Conservation (phyloP, 64 coral and sea anemone species). For the Dendrophyllia cribrosa region DNA sequence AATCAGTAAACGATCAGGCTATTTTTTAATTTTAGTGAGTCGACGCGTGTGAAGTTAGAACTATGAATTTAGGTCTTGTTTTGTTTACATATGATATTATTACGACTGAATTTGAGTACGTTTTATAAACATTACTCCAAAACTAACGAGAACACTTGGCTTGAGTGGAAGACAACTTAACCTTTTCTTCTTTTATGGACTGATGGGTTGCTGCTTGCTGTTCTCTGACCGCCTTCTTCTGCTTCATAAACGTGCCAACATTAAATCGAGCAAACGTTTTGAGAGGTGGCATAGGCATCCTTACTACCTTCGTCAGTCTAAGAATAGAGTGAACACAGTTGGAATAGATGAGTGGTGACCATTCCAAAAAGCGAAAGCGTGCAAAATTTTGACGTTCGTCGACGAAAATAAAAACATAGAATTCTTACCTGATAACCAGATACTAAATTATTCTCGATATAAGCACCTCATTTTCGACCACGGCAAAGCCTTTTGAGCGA, state of each 20-base stretch:
- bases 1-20: no score
- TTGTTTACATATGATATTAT: constrained; percentile 19
- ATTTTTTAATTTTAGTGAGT: no score
- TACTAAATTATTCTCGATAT: constrained; percentile 1
- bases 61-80: no score
- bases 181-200: constrained; percentile 36
- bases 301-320: constrained; percentile 25
- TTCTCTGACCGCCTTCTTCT: constrained; percentile 26
- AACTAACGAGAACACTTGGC: constrained; percentile 39
- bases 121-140: no score
- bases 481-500: constrained; percentile 49
- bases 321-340: constrained; percentile 25
- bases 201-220: constrained; percentile 26
- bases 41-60: no score
- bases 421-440: constrained; percentile 55
- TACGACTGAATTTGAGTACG: no score
- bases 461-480: constrained; percentile 15
- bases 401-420: constrained; percentile 56
- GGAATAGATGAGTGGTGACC: not conserved
- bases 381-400: constrained; percentile 2
- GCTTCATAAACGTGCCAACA: constrained; percentile 61
- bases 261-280: constrained; percentile 67
- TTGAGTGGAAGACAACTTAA: constrained; percentile 10
- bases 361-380: constrained; percentile 41
- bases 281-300: constrained; percentile 48